Evolutionary conservation across 2,888 invertebrate genomes (phyloP), one percentile per base, ranked within the genome.

Genomic region (Drosophila rubida): DNA sequence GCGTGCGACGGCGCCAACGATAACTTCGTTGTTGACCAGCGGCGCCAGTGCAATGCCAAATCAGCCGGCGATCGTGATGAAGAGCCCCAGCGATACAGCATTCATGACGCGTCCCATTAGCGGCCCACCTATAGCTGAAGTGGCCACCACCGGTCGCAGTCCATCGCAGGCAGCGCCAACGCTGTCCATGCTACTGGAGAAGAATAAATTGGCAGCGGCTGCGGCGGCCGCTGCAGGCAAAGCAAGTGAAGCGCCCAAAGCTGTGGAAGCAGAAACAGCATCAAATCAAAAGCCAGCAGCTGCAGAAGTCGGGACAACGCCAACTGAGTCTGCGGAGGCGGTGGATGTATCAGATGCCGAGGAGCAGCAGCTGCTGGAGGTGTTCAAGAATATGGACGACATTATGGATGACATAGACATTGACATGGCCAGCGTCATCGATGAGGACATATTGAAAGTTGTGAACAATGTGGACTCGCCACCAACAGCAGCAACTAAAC

Each of bases 131-230:
- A 63, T 68, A 0, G 73, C 66, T n/a, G 83, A 84, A 6, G 59
- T 69, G 4, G 44, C 71, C 9, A 57, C 69, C 4, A 57, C 82
- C 0, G 61, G 75, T 4, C 87, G 83, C 25, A 93, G 94, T 1
- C 94, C 95, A 0, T 95, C 95, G 0, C 94, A 94, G 55, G 94
- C 95, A 0, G 95, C 96, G 0, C 96, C 96, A 0, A 96, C 96
- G 0, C 91, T 96, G 0, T 96, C 96, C 0, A 95, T 95, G 94
- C 91, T 96, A 8, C 91, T 96, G 6, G 96, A 95, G 72, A 93
- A 93, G 72, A 92, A 93, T 61, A 91, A 92, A 66, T 7, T 37
- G 1, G 41, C 58, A 0, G 45, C 66, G 11, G 49, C 46, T 16
- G 22, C 62, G 13, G 41, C 42, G 11, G 35, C 54, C 9, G 37